Evolutionary conservation across 2,888 invertebrate genomes (phyloP).

Genomic region (Troglohyphantes excavatus): DNA sequence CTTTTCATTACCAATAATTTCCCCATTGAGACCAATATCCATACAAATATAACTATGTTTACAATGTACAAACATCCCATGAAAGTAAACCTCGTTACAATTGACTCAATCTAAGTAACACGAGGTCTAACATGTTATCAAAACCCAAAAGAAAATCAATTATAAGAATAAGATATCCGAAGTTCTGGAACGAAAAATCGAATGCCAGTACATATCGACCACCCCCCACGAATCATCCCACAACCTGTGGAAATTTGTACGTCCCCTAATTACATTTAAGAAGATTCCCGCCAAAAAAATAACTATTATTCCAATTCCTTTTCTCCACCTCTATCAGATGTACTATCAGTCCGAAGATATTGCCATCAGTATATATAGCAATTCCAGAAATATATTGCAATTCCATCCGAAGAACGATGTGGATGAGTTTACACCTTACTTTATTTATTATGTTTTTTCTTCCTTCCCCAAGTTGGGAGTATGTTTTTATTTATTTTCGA

Average conservation of each 20-base stretch:
- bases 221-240: neutral
- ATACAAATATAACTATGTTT: no score
- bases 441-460: slow-evolving; percentile 28
- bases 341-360: slow-evolving; percentile 37
- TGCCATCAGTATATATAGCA: neutral
- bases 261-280: slow-evolving; percentile 26
- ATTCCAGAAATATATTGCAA: neutral
- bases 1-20: no score
- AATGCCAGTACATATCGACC: slow-evolving; percentile 6
- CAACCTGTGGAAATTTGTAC: slow-evolving; percentile 27
- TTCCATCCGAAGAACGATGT: neutral
- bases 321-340: neutral
- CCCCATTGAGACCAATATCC: no score
- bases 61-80: neutral
- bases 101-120: slow-evolving; percentile 3
- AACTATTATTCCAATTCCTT: slow-evolving; percentile 16
- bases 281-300: slow-evolving; percentile 26
- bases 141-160: slow-evolving; percentile 54
- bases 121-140: slow-evolving; percentile 30
- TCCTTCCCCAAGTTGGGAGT: neutral
- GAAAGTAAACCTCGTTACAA: slow-evolving; percentile 37
- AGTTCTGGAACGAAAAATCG: neutral
- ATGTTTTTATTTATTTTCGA: slow-evolving; percentile 20
- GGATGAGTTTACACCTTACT: slow-evolving; percentile 26
- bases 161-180: slow-evolving; percentile 11